Base-by-base conservation (phyloP, 2,797 vertebrate species). In the Labeo calbasu region DNA sequence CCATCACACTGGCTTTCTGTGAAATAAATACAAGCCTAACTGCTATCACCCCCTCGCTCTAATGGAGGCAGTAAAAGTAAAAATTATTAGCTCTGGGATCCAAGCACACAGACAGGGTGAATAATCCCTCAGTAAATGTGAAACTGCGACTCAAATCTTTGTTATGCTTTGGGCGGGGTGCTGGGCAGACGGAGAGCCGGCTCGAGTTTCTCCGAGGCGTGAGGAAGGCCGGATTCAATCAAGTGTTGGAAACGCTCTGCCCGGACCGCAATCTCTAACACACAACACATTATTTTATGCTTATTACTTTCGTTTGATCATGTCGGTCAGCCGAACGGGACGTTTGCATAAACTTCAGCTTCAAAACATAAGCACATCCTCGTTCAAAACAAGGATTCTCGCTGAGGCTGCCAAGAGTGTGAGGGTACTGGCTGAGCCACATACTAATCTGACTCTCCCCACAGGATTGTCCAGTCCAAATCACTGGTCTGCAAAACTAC, bases 121-220 rank as follows among this genome's bases (percentile, higher is more conserved):
- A 82, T 89, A 90, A 92, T 91, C 86, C 85, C 82, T 63, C 79
- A 77, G 86, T 89, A 86, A 90, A 90, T 88, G 86, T 90, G 86
- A 91, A 90, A 88, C 82, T 90, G 86, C 76, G 82, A 82, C 81
- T 86, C 53, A 86, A 50, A 46, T 84, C 80, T 88, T 85, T 91
- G 87, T 77, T 89, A 87, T 83, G 89, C 84, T 88, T 83, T 69
- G 77, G 61, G 90, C 86, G 76, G 89, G 63, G 82, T 85, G 77
- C 72, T 78, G 32, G 14, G 81, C 78, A 85, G 84, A 75, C 32
- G 28, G 51, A 61, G 28, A 50, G 81, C 6, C 46, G n/a, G 68
- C 28, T 85, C 65, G 4, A 48, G 83, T 87, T 87, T 85, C 86
- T 78, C 59, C 19, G 25, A 76, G 80, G 69, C 77, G 69, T 83